phyloP scores from a whole-genome alignment of 2,113 vertebrate genomes.

The Trogon surrucura region DNA sequence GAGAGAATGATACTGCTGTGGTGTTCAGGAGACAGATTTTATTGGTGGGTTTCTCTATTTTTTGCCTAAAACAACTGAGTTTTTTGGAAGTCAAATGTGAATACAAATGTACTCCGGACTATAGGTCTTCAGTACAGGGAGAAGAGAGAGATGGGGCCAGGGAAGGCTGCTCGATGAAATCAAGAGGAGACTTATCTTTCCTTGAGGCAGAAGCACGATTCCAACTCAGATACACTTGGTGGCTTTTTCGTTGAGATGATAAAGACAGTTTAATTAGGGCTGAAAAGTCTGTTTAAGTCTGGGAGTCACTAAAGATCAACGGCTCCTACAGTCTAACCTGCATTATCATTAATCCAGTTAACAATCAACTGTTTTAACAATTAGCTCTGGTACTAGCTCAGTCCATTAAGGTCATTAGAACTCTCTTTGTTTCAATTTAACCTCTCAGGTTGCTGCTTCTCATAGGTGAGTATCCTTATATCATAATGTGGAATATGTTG shows the following conservation, averaged over 20 bases:
- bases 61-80: background rate
- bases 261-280: background rate
- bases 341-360: slow-evolving; percentile 1
- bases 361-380: background rate
- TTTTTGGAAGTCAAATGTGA: background rate
- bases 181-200: background rate
- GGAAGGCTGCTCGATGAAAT: background rate
- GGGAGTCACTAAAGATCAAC: background rate
- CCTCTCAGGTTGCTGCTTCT: background rate
- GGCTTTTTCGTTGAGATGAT: background rate
- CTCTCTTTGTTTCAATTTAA: background rate
- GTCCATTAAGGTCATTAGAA: background rate
- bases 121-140: background rate
- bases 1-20: background rate
- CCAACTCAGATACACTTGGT: background rate
- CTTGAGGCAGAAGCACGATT: background rate
- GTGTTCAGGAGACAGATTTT: background rate
- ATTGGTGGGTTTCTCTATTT: background rate
- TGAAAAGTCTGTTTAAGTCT: background rate
- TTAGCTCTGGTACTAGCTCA: background rate
- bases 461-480: background rate
- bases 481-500: background rate
- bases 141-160: background rate
- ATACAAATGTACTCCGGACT: background rate
- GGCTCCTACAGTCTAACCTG: background rate